Percentiles rank a stretch among this genome's conserved stretches.
These are phyloP conservation scores for Epistrophella euchroma DNA, from an alignment of 2,888 invertebrate species.

Conservation along the genomic window DNA sequence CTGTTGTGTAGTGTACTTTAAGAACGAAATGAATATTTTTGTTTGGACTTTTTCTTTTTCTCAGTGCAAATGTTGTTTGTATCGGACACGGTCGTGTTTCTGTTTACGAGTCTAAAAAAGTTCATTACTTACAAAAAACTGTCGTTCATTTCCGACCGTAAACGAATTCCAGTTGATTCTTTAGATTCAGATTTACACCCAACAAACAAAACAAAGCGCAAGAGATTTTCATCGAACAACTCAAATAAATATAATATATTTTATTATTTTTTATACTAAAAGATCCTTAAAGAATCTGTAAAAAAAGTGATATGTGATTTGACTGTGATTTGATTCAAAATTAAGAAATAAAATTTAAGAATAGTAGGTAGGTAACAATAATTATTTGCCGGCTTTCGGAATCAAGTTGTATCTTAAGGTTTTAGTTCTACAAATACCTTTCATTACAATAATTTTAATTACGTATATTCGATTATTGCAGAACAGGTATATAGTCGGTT, in stretches of 20 bases:
- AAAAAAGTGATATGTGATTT: not conserved
- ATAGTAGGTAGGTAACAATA: not conserved
- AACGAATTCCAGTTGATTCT: not conserved
- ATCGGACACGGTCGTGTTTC: conserved; percentile 20
- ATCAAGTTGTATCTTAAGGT: not conserved
- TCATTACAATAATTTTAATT: not conserved
- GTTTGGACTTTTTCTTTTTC: conserved; percentile 68
- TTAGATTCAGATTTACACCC: not conserved
- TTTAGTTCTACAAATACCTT: not conserved
- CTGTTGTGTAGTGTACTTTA: conserved; percentile 24
- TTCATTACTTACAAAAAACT: not conserved
- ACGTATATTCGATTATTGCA: not conserved
- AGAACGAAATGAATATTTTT: conserved; percentile 53
- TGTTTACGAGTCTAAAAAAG: not conserved
- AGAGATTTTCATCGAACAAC: not conserved
- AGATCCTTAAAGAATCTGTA: not conserved
- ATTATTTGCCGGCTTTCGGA: not conserved
- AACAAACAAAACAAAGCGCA: not conserved
- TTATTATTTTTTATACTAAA: not conserved
- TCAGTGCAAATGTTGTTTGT: conserved; percentile 60
- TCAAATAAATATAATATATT: not conserved
- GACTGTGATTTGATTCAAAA: not conserved
- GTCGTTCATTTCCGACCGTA: not conserved
- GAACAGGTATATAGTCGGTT: not conserved
- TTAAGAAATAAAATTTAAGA: not conserved